These are phyloP conservation scores for Hemiscyllium ocellatum DNA, from an alignment of 2,113 vertebrate genomes.

Conservation along the genomic window DNA sequence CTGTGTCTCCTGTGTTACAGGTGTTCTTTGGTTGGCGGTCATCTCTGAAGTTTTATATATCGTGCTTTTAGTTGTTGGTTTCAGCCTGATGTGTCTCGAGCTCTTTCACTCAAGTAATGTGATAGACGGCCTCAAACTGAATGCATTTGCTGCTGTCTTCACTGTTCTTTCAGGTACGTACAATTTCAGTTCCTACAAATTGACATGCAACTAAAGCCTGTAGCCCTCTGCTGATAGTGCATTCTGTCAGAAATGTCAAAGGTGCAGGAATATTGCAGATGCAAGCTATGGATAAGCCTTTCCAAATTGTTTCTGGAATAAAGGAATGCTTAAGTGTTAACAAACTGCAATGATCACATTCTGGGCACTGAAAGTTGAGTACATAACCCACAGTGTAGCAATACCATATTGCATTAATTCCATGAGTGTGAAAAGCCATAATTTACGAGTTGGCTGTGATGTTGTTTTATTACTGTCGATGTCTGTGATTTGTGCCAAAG, in stretches of 20 bases:
- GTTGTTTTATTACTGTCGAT: background rate
- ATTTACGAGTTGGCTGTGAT: background rate
- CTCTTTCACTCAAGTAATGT: slow-evolving; percentile 91
- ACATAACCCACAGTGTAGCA: background rate
- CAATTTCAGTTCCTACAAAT: background rate
- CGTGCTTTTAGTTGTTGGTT: slow-evolving; percentile 85
- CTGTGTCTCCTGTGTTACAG: slow-evolving; percentile 53
- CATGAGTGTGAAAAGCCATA: background rate
- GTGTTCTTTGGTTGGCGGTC: slow-evolving; percentile 90
- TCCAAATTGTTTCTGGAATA: background rate
- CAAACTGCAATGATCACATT: background rate
- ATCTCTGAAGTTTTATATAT: slow-evolving; percentile 94
- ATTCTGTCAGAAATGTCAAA: background rate
- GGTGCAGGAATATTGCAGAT: background rate
- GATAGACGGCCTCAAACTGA: slow-evolving; percentile 93
- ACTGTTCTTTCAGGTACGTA: slow-evolving; percentile 87
- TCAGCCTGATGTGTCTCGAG: slow-evolving; percentile 96
- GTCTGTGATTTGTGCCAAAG: background rate
- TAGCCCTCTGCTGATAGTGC: background rate
- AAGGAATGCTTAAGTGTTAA: background rate
- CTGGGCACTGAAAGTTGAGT: background rate
- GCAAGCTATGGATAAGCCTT: background rate
- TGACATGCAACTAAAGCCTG: background rate
- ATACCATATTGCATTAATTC: background rate
- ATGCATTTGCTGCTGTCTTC: slow-evolving; percentile 95